A percentile compares a stretch with the other conserved stretches of the same genome.
Conservation (phyloP, 2,797 vertebrate species). For the Odontamblyopus lacepedii region DNA sequence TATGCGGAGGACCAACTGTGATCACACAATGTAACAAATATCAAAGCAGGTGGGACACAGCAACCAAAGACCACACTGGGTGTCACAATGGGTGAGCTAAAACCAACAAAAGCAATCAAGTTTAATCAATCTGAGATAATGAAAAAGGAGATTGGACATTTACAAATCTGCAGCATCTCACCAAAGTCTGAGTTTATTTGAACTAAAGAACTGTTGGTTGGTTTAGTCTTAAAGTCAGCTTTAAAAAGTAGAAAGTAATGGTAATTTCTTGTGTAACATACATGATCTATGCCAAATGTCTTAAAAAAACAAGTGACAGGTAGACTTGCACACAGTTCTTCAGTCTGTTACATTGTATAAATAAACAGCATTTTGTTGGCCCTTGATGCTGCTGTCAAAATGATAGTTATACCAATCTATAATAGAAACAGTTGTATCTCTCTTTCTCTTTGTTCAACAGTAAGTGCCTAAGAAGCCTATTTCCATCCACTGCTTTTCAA, state of each 20-base stretch:
- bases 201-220: neutral
- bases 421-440: neutral
- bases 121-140: neutral
- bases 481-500: constrained; percentile 34
- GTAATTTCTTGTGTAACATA: too few species aligned
- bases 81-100: neutral
- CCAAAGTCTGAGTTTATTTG: neutral
- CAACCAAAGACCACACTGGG: neutral
- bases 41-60: neutral
- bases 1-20: neutral
- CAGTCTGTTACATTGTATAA: neutral
- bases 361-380: neutral
- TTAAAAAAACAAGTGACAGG: too few species aligned
- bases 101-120: neutral
- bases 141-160: neutral
- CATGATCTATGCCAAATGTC: too few species aligned
- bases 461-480: constrained; percentile 18
- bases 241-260: too few species aligned
- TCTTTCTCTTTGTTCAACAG: neutral
- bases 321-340: neutral
- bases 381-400: neutral
- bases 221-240: too few species aligned
- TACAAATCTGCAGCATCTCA: neutral
- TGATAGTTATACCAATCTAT: neutral
- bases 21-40: neutral